phyloP scores from a whole-genome alignment of 2,888 invertebrate species.

The Gortyna flavago region DNA sequence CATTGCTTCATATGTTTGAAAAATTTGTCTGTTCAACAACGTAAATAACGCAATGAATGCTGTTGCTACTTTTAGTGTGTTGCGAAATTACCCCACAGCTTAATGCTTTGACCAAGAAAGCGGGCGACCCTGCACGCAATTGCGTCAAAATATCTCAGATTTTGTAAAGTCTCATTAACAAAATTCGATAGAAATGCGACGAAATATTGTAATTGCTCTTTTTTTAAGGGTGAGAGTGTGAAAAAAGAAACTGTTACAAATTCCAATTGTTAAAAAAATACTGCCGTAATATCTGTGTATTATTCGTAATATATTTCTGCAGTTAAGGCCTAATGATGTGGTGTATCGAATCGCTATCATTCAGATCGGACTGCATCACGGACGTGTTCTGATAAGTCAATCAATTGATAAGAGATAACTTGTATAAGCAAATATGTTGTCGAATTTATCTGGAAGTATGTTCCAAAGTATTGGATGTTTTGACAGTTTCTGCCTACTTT shows the following conservation, averaged over 20 bases:
- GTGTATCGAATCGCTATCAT: constrained; percentile 29
- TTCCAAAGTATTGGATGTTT: constrained; percentile 30
- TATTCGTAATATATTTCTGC: neutral
- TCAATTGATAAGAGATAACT: constrained; percentile 68
- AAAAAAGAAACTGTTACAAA: neutral
- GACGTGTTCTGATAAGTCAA: constrained; percentile 67
- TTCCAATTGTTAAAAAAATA: neutral
- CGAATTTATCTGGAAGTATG: constrained; percentile 45
- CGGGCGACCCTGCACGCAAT: neutral
- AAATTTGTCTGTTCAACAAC: too few relatives aligned
- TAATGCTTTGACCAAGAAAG: neutral
- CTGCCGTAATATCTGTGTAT: neutral
- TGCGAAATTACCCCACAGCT: neutral
- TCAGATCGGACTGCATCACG: constrained; percentile 28
- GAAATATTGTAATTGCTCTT: too few relatives aligned
- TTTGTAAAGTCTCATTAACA: neutral
- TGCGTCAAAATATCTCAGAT: neutral
- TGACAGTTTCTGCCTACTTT: constrained; percentile 15
- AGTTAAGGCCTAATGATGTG: constrained; percentile 14
- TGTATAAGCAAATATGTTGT: constrained; percentile 56
- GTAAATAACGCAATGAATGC: too few relatives aligned
- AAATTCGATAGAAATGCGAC: neutral
- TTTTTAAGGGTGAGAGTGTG: neutral
- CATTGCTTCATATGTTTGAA: too few relatives aligned
- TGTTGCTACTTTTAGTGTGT: too few relatives aligned